A percentile compares a stretch with the other conserved stretches of the same genome.
These are phyloP conservation scores for Felis chaus DNA, from an alignment of 2,113 vertebrate species.

Conservation along the genomic window DNA sequence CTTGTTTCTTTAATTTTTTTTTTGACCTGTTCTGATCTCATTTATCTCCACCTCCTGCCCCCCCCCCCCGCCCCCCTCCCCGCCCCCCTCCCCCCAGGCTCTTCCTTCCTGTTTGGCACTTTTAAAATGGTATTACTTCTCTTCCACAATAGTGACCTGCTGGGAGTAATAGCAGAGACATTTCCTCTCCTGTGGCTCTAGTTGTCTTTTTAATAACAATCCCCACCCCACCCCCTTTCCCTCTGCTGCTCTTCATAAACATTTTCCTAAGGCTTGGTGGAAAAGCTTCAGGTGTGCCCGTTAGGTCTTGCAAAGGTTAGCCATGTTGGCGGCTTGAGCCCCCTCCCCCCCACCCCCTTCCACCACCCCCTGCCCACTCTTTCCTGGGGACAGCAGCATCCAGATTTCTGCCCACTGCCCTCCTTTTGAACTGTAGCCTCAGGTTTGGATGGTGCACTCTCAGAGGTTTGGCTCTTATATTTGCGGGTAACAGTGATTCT, in stretches of 20 bases:
- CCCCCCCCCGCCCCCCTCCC: background rate
- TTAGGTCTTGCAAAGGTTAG: background rate
- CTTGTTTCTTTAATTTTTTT: background rate
- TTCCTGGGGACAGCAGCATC: background rate
- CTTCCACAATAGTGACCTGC: constrained; percentile 3
- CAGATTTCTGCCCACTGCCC: background rate
- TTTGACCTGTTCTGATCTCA: background rate
- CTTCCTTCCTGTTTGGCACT: constrained; percentile 55
- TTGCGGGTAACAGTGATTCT: background rate
- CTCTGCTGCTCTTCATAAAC: background rate
- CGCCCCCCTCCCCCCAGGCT: background rate
- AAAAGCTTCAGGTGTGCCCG: background rate
- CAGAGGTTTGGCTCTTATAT: background rate
- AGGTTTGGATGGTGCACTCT: background rate
- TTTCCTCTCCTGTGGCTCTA: constrained; percentile 47
- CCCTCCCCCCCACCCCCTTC: fast-evolving
- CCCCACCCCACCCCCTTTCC: background rate
- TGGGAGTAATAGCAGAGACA: constrained; percentile 40
- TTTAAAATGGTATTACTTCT: constrained; percentile 59
- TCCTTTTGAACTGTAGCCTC: background rate
- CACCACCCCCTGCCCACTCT: fast-evolving
- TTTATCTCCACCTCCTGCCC: background rate
- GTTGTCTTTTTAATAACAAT: constrained; percentile 50
- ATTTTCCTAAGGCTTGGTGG: background rate
- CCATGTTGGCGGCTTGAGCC: background rate